phyloP scores from a whole-genome alignment of 2,888 invertebrate species.

The Nomada hirtipes region DNA sequence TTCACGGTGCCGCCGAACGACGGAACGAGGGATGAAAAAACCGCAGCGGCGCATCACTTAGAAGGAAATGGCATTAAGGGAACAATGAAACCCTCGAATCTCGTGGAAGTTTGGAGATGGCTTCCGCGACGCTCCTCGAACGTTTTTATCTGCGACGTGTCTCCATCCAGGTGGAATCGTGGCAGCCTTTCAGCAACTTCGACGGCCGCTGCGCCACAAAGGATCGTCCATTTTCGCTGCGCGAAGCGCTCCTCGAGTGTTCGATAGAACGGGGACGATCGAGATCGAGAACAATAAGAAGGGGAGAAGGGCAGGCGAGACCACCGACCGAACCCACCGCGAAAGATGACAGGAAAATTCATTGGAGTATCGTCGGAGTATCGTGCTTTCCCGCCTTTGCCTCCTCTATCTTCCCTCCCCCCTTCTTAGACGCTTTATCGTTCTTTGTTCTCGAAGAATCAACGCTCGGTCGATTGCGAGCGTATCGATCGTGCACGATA shows the following conservation, averaged over 20 bases:
- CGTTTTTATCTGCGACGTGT: slow-evolving; percentile 54
- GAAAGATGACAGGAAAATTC: slow-evolving; percentile 21
- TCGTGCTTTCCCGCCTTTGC: neutral
- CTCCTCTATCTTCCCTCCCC: too few relatives aligned
- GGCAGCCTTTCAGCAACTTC: slow-evolving; percentile 39
- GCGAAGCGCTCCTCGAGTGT: slow-evolving; percentile 3
- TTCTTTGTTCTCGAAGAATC: neutral
- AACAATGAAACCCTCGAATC: slow-evolving; percentile 58
- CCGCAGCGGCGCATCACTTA: slow-evolving; percentile 28
- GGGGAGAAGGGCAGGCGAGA: slow-evolving; percentile 6
- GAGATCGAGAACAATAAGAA: neutral
- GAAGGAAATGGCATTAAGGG: slow-evolving; percentile 49
- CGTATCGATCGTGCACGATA: neutral
- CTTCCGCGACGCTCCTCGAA: slow-evolving; percentile 23
- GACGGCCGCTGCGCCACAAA: slow-evolving; percentile 40
- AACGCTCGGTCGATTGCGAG: neutral
- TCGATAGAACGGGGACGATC: slow-evolving; percentile 22
- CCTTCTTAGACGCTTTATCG: neutral
- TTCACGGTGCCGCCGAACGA: slow-evolving; percentile 22
- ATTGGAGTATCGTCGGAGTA: slow-evolving; percentile 5
- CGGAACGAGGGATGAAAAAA: neutral
- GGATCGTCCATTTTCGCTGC: slow-evolving; percentile 32
- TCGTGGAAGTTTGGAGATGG: slow-evolving; percentile 48
- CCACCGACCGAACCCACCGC: slow-evolving; percentile 28
- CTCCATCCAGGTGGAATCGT: slow-evolving; percentile 46